Percentiles rank a stretch among this genome's conserved stretches.
Conservation (phyloP, 2,888 invertebrate species). For the Cryptus viduatorius region DNA sequence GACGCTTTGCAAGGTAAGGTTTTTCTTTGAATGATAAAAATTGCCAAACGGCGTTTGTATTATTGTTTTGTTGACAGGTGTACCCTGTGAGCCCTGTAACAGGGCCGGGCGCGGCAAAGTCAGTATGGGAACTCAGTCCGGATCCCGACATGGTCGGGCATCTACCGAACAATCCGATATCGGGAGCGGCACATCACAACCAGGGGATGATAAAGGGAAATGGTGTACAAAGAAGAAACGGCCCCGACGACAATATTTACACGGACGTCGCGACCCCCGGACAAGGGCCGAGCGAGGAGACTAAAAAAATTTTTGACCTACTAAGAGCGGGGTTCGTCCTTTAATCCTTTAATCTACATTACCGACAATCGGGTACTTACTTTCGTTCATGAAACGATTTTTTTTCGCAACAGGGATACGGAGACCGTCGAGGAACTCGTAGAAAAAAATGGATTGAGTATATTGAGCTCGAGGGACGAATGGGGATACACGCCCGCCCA, state of each 20-base stretch:
- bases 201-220: slow-evolving; percentile 72
- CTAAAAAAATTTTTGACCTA: slow-evolving; percentile 93
- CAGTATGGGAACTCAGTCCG: slow-evolving; percentile 92
- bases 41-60: too few relatives aligned
- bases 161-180: slow-evolving; percentile 82
- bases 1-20: slow-evolving; percentile 82
- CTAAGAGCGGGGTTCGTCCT: slow-evolving; percentile 92
- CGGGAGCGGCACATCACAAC: slow-evolving; percentile 78
- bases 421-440: slow-evolving; percentile 93
- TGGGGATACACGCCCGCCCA: slow-evolving; percentile 97
- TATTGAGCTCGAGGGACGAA: slow-evolving; percentile 92
- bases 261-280: slow-evolving; percentile 80
- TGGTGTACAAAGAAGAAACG: slow-evolving; percentile 75
- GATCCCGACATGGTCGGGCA: slow-evolving; percentile 84
- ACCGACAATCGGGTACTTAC: neutral
- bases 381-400: slow-evolving; percentile 2
- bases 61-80: slow-evolving; percentile 73
- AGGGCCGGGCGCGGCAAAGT: slow-evolving; percentile 95
- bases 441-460: slow-evolving; percentile 91
- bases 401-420: slow-evolving; percentile 88
- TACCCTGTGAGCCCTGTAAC: slow-evolving; percentile 85
- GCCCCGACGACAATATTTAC: slow-evolving; percentile 81
- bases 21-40: neutral
- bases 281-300: slow-evolving; percentile 83
- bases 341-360: neutral